Percentiles rank a stretch among this genome's conserved stretches.
These are phyloP conservation scores for Microhierax caerulescens DNA, from an alignment of 2,797 vertebrate species.

Conservation along the genomic window DNA sequence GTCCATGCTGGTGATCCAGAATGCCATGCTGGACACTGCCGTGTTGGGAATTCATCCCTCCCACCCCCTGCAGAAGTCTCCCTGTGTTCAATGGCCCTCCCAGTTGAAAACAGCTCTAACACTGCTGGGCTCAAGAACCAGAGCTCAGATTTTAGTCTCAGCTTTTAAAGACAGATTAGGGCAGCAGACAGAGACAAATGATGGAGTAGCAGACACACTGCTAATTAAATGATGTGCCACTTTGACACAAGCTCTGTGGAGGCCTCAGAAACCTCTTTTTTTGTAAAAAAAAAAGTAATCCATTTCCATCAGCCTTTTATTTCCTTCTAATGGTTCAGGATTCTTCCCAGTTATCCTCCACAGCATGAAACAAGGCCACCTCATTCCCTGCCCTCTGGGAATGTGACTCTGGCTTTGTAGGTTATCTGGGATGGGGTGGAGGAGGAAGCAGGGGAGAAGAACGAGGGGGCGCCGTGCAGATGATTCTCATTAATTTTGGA, in stretches of 20 bases:
- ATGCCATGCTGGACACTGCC: neutral
- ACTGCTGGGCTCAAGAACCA: neutral
- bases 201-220: neutral
- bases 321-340: neutral
- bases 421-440: neutral
- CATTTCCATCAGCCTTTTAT: neutral
- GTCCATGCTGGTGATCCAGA: neutral
- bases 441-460: neutral
- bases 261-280: neutral
- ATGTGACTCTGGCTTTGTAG: neutral
- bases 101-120: neutral
- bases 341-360: neutral
- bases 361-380: neutral
- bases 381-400: neutral
- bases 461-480: neutral
- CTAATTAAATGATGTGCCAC: neutral
- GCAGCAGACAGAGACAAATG: neutral
- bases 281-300: neutral
- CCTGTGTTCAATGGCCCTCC: neutral
- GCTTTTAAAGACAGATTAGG: neutral
- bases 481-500: constrained; percentile 52
- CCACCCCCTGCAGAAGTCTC: neutral
- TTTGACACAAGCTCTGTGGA: neutral
- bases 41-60: neutral
- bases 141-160: neutral